A percentile compares a stretch with the other conserved stretches of the same genome.
These are phyloP conservation scores for Panzeria rudis DNA, from an alignment of 2,888 invertebrate species.

Conservation along the genomic window DNA sequence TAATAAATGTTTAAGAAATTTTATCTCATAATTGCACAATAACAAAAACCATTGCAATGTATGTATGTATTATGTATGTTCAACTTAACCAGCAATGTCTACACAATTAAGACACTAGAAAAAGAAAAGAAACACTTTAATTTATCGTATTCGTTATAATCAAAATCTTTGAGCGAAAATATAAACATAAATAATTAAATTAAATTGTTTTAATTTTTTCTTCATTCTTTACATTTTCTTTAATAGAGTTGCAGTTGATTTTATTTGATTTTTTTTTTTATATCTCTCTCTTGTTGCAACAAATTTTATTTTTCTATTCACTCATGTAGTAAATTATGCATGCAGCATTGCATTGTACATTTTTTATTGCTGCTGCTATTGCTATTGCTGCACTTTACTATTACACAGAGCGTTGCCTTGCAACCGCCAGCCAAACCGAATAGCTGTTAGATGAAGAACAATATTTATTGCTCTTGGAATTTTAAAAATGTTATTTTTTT, in stretches of 20 bases:
- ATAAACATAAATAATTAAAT: conserved; percentile 49
- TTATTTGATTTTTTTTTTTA: neutral
- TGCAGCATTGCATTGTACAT: conserved; percentile 41
- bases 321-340: conserved; percentile 55
- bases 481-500: conserved; percentile 54
- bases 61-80: too few relatives aligned
- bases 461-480: conserved; percentile 53
- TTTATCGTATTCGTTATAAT: conserved; percentile 32
- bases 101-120: conserved; percentile 14
- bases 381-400: conserved; percentile 10
- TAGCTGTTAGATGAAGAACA: conserved; percentile 25
- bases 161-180: conserved; percentile 21
- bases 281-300: conserved; percentile 16
- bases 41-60: neutral
- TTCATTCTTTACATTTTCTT: neutral
- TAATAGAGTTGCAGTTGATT: conserved; percentile 12
- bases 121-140: conserved; percentile 41
- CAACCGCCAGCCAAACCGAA: neutral
- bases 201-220: conserved; percentile 23
- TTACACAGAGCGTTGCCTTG: neutral
- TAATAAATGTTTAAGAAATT: conserved; percentile 45
- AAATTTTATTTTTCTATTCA: conserved; percentile 33
- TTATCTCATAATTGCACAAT: conserved; percentile 29
- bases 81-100: conserved; percentile 35
- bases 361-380: conserved; percentile 10